Conservation (phyloP, 2,888 invertebrate species). For the Hypomecis punctinalis region DNA sequence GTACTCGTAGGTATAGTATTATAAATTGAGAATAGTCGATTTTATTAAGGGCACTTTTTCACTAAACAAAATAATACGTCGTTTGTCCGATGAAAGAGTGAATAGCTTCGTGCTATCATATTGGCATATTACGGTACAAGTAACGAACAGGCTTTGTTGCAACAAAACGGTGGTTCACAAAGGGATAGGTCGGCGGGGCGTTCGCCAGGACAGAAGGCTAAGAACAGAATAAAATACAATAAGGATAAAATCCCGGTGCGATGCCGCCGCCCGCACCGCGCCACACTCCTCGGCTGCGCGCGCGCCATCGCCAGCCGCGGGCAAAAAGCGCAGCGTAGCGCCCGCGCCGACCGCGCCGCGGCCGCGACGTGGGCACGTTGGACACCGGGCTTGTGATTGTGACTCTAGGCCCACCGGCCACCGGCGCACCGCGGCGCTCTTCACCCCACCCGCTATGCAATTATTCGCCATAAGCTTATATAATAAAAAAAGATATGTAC, state of each 20-base stretch:
- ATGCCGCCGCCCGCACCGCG: constrained; percentile 49
- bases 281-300: constrained; percentile 50
- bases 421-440: too few relatives aligned
- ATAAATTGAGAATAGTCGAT: constrained; percentile 38
- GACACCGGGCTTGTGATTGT: too few relatives aligned
- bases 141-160: constrained; percentile 56
- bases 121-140: constrained; percentile 61
- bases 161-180: constrained; percentile 53
- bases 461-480: too few relatives aligned
- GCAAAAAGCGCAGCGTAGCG: constrained; percentile 39
- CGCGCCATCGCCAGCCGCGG: constrained; percentile 28
- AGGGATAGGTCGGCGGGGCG: constrained; percentile 62
- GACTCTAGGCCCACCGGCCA: too few relatives aligned
- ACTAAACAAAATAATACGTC: constrained; percentile 66
- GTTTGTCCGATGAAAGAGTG: constrained; percentile 54
- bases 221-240: constrained; percentile 78
- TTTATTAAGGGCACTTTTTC: constrained; percentile 64
- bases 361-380: not conserved
- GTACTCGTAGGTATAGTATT: constrained; percentile 26
- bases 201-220: constrained; percentile 71
- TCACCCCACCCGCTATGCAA: too few relatives aligned
- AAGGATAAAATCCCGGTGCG: constrained; percentile 71
- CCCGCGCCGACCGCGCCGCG: not conserved
- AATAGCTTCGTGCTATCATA: constrained; percentile 67
- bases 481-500: too few relatives aligned